These are phyloP conservation scores for Plagiodera versicolora DNA, from an alignment of 2,888 invertebrate species.

Conservation along the genomic window DNA sequence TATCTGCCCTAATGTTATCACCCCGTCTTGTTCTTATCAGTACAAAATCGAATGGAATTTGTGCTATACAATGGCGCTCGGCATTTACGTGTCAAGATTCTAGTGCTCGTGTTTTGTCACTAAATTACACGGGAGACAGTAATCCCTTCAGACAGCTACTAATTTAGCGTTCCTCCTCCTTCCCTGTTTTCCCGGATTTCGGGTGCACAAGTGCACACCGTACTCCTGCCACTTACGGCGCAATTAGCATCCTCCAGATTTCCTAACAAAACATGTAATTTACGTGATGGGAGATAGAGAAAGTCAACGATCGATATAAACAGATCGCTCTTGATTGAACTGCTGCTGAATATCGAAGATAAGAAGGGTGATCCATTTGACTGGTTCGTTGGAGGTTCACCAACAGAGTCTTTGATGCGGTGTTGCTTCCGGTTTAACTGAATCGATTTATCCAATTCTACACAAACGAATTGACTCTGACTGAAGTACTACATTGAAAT, in stretches of 20 bases:
- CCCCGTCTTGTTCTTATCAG: slow-evolving; percentile 28
- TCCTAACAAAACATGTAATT: not conserved
- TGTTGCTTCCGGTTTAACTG: no score
- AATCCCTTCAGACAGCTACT: slow-evolving; percentile 50
- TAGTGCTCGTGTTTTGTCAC: slow-evolving; percentile 50
- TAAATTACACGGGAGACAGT: slow-evolving; percentile 50
- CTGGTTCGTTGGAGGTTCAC: no score
- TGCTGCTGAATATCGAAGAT: no score
- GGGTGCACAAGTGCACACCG: slow-evolving; percentile 35
- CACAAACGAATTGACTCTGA: no score
- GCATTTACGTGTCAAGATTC: slow-evolving; percentile 48
- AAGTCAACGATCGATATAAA: not conserved
- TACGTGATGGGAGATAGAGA: not conserved
- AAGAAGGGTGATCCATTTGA: no score
- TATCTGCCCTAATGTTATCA: not conserved
- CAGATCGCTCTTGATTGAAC: no score
- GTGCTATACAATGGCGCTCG: slow-evolving; percentile 36
- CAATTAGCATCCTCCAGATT: slow-evolving; percentile 25
- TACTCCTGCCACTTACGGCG: slow-evolving; percentile 37
- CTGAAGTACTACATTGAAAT: no score
- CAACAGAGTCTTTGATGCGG: no score
- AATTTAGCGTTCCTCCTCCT: slow-evolving; percentile 43
- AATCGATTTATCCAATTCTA: no score
- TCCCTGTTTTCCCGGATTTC: not conserved
- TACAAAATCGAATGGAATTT: slow-evolving; percentile 36